These are phyloP conservation scores for Dynastes hyllus DNA, from an alignment of 2,888 invertebrate species.

Conservation along the genomic window DNA sequence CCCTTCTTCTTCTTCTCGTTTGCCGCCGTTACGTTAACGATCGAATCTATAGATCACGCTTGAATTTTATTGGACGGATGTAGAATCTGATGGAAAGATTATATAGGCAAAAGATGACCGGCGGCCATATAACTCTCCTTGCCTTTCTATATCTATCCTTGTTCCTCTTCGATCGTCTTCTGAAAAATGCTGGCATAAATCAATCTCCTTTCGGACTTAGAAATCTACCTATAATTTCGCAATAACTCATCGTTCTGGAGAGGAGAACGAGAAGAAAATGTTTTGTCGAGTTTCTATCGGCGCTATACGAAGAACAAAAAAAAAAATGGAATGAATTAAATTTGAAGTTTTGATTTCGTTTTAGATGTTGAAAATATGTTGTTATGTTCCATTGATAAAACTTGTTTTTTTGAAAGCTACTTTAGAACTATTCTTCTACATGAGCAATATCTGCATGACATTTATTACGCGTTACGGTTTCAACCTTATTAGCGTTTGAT, in stretches of 20 bases:
- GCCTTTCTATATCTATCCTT: no score
- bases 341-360: no score
- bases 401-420: no score
- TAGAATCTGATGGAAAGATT: slow-evolving; percentile 58
- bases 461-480: no score
- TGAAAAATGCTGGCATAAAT: slow-evolving; percentile 35
- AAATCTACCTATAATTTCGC: slow-evolving; percentile 45
- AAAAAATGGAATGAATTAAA: no score
- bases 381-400: no score
- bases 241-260: slow-evolving; percentile 35
- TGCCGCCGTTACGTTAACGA: slow-evolving; percentile 51
- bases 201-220: slow-evolving; percentile 41
- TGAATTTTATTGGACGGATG: slow-evolving; percentile 54
- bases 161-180: slow-evolving; percentile 11
- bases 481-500: no score
- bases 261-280: background rate
- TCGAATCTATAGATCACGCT: slow-evolving; percentile 56
- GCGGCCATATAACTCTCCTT: slow-evolving; percentile 2
- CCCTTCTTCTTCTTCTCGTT: background rate
- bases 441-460: no score
- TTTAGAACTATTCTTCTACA: no score
- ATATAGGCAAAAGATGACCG: slow-evolving; percentile 53
- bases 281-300: no score
- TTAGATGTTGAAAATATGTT: no score
- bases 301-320: no score